These are phyloP conservation scores for Diadromus collaris DNA, from an alignment of 2,888 invertebrate species.

Conservation along the genomic window DNA sequence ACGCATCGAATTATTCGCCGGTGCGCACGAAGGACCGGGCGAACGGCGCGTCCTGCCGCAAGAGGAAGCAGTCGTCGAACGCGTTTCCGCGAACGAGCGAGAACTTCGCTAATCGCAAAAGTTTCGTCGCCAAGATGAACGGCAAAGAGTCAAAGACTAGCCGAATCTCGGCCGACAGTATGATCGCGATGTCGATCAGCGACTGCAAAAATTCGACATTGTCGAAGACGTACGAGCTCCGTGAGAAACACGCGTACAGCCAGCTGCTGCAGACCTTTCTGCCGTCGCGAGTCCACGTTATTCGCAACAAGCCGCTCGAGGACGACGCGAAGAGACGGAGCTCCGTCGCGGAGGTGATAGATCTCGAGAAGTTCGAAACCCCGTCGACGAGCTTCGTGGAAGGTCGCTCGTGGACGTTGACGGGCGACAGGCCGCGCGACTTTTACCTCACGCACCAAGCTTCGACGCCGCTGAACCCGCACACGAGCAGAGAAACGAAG, in stretches of 20 bases:
- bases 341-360: conserved; percentile 69
- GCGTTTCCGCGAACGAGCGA: conserved; percentile 5
- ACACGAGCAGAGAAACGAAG: conserved; percentile 28
- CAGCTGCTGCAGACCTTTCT: conserved; percentile 71
- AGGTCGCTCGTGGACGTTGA: neutral
- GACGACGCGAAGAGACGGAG: conserved; percentile 21
- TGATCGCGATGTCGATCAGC: conserved; percentile 8
- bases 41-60: conserved; percentile 59
- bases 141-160: conserved; percentile 25
- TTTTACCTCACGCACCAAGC: conserved; percentile 43
- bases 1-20: conserved; percentile 58
- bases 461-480: conserved; percentile 48
- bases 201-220: conserved; percentile 64
- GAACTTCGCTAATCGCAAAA: conserved; percentile 10
- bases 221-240: conserved; percentile 66
- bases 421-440: conserved; percentile 18
- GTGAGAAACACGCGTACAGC: conserved; percentile 72
- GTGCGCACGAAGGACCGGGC: conserved; percentile 54
- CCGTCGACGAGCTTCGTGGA: conserved; percentile 20
- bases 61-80: conserved; percentile 19
- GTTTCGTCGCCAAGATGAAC: conserved; percentile 35
- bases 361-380: conserved; percentile 69
- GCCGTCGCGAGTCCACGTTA: conserved; percentile 64
- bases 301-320: conserved; percentile 45
- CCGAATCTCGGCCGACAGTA: conserved; percentile 28